These are phyloP conservation scores for Isurus oxyrinchus DNA, from an alignment of 2,113 vertebrate species.

Conservation along the genomic window DNA sequence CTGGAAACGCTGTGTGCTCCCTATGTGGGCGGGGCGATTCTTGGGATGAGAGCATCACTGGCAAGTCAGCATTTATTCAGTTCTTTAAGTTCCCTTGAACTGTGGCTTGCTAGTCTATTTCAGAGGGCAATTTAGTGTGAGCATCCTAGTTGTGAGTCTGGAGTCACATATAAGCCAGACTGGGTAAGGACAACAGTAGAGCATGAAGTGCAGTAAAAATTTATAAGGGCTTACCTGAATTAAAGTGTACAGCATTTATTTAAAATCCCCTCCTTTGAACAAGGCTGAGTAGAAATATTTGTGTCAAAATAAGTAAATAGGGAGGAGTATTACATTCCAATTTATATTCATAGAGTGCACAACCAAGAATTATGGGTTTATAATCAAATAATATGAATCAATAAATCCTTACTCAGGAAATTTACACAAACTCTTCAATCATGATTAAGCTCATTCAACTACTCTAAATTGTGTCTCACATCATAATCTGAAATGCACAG, in stretches of 20 bases:
- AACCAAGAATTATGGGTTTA: not conserved
- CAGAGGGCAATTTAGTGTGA: not conserved
- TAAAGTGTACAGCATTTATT: too few species aligned
- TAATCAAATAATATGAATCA: not conserved
- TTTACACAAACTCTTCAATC: not conserved
- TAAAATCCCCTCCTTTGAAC: not conserved
- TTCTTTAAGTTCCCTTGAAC: not conserved
- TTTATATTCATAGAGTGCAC: not conserved
- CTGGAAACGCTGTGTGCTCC: too few species aligned
- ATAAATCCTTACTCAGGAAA: not conserved
- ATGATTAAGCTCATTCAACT: not conserved
- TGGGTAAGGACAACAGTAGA: not conserved
- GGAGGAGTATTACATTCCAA: not conserved
- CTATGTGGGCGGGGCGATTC: too few species aligned
- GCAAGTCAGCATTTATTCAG: not conserved
- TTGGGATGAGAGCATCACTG: too few species aligned
- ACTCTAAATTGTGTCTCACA: not conserved
- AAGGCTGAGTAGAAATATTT: not conserved
- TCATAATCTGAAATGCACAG: not conserved
- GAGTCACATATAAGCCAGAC: not conserved
- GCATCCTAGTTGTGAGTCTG: too few species aligned
- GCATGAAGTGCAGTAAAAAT: not conserved
- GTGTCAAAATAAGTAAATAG: slow-evolving; percentile 16
- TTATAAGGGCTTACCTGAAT: not conserved
- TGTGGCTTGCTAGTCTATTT: not conserved